Conservation (phyloP, 92 coral and sea anemone genomes). For the Umimayanthus kanabou region DNA sequence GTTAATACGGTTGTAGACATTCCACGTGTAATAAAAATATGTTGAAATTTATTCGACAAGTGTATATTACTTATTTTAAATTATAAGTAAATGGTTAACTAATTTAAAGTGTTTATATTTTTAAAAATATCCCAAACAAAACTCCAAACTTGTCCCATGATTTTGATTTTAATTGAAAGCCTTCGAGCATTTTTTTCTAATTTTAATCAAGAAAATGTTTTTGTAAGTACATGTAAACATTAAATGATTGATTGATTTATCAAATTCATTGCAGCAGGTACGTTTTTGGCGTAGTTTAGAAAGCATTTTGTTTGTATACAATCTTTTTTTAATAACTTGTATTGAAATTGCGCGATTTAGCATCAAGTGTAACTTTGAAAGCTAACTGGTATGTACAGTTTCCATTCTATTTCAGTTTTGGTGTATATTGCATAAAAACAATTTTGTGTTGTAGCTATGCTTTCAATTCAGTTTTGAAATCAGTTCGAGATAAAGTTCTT, state of each 20-base stretch:
- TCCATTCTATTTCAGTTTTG: background rate
- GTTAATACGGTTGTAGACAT: too few species aligned
- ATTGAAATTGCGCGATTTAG: slow-evolving; percentile 1
- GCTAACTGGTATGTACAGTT: background rate
- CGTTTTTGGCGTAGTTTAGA: background rate
- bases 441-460: background rate
- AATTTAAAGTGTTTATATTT: slow-evolving; percentile 2
- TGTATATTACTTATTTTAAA: background rate
- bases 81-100: background rate
- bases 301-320: slow-evolving; percentile 9
- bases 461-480: background rate
- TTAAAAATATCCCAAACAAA: background rate
- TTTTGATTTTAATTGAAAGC: background rate
- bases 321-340: background rate
- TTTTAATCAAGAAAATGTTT: slow-evolving; percentile 3
- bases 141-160: slow-evolving; percentile 10
- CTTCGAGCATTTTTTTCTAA: background rate
- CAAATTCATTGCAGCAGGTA: slow-evolving; percentile 1
- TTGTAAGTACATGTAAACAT: slow-evolving; percentile 4
- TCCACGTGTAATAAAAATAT: too few species aligned
- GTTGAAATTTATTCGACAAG: background rate
- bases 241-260: slow-evolving; percentile 3
- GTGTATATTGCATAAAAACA: background rate
- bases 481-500: background rate
- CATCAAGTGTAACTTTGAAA: background rate